Percentiles rank a stretch among this genome's conserved stretches.
phyloP scores from a whole-genome alignment of 2,888 invertebrate genomes.

The Actias luna region DNA sequence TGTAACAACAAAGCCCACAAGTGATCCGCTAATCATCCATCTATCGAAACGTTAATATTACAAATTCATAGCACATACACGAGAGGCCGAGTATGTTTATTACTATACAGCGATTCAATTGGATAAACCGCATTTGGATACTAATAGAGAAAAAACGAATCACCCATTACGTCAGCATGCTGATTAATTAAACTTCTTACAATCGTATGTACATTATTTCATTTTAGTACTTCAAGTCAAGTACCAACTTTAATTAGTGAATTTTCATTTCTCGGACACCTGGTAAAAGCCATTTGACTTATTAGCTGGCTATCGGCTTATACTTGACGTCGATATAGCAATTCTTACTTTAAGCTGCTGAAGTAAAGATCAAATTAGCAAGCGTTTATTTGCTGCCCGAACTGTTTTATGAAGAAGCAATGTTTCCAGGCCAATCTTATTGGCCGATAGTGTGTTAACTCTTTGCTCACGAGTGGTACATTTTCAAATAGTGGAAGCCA shows the following conservation, averaged over 20 bases:
- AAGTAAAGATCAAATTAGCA: slow-evolving; percentile 48
- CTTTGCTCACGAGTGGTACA: slow-evolving; percentile 70
- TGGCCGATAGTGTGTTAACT: slow-evolving; percentile 68
- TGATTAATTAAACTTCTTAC: slow-evolving; percentile 76
- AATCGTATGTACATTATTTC: slow-evolving; percentile 58
- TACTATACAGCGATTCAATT: slow-evolving; percentile 69
- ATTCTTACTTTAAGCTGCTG: slow-evolving; percentile 48
- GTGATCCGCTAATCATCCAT: slow-evolving; percentile 68
- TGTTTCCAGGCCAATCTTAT: slow-evolving; percentile 62
- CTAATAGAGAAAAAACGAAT: slow-evolving; percentile 70
- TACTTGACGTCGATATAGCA: slow-evolving; percentile 31
- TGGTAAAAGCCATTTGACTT: slow-evolving; percentile 72
- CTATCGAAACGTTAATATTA: slow-evolving; percentile 67
- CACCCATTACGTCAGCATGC: slow-evolving; percentile 59
- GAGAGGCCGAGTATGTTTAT: slow-evolving; percentile 56
- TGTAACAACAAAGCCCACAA: slow-evolving; percentile 67
- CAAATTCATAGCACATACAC: slow-evolving; percentile 70
- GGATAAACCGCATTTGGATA: slow-evolving; percentile 66
- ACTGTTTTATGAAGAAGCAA: slow-evolving; percentile 56
- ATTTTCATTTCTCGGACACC: slow-evolving; percentile 74
- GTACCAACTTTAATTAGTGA: slow-evolving; percentile 73
- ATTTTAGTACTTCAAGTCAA: slow-evolving; percentile 62
- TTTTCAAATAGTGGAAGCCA: slow-evolving; percentile 74
- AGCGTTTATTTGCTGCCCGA: slow-evolving; percentile 32
- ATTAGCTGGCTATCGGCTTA: slow-evolving; percentile 54